Evolutionary conservation across 2,113 vertebrate genomes (phyloP).

Genomic region (Cynopterus brachyotis): DNA sequence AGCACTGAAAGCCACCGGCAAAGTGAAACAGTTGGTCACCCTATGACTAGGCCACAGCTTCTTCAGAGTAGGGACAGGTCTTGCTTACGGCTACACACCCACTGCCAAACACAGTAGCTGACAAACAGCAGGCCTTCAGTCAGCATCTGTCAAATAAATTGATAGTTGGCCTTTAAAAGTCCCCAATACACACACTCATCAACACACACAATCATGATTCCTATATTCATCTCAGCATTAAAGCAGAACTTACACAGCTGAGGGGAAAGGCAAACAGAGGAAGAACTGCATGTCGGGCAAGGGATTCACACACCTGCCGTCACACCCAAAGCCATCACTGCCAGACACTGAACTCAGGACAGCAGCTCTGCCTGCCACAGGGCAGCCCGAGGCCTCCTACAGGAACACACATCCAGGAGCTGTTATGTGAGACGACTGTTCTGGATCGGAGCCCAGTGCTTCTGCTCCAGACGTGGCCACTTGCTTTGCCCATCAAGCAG

Average conservation of each 20-base stretch:
- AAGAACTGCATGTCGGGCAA: neutral
- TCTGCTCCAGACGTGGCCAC: neutral
- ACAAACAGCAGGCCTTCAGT: neutral
- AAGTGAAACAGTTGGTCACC: too few relatives aligned
- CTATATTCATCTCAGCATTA: neutral
- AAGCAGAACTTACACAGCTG: slow-evolving; percentile 12
- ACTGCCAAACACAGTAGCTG: neutral
- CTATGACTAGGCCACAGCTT: neutral
- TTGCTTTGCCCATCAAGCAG: neutral
- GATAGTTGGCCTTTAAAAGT: neutral
- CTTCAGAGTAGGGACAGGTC: neutral
- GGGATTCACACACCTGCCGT: neutral
- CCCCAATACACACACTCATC: neutral
- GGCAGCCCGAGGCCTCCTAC: neutral
- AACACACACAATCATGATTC: neutral
- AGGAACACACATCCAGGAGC: neutral
- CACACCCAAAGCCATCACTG: neutral
- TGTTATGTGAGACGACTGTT: neutral
- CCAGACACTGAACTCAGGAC: neutral
- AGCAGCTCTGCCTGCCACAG: neutral
- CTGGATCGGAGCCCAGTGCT: rapidly evolving
- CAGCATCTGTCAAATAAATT: neutral
- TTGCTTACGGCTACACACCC: too few relatives aligned
- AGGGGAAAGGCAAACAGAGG: neutral
- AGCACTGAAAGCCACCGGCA: neutral